These are phyloP conservation scores for Alexandromys fortis DNA, from an alignment of 2,113 vertebrate genomes.

Conservation along the genomic window DNA sequence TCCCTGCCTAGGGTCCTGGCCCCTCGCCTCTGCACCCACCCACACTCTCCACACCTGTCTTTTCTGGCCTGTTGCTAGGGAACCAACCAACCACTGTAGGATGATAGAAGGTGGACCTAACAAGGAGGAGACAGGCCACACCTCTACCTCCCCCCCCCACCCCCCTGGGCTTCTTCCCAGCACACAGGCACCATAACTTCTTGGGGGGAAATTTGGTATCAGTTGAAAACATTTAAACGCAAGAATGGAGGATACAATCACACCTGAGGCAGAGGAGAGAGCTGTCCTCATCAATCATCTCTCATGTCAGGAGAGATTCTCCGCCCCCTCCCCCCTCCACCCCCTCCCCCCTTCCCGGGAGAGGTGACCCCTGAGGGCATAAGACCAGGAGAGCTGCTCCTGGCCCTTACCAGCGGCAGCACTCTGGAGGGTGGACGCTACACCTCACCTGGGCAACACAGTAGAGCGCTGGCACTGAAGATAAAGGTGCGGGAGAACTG, in stretches of 20 bases:
- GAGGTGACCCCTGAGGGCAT: too few species aligned
- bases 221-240: conserved; percentile 5
- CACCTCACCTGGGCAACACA: too few species aligned
- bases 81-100: neutral
- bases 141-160: neutral
- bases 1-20: neutral
- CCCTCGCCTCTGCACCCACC: neutral
- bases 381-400: too few species aligned
- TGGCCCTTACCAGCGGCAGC: neutral
- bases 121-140: neutral
- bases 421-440: neutral
- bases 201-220: neutral
- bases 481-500: neutral
- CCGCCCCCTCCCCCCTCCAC: too few species aligned
- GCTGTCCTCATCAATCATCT: neutral
- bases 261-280: neutral
- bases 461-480: neutral
- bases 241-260: neutral
- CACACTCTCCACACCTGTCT: neutral
- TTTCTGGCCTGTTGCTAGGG: neutral
- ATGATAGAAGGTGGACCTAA: neutral
- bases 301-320: too few species aligned
- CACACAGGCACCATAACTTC: neutral
- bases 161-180: neutral
- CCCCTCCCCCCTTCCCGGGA: too few species aligned